Evolutionary conservation across 2,797 vertebrate genomes (phyloP).

Genomic region (Holocentrus rufus): DNA sequence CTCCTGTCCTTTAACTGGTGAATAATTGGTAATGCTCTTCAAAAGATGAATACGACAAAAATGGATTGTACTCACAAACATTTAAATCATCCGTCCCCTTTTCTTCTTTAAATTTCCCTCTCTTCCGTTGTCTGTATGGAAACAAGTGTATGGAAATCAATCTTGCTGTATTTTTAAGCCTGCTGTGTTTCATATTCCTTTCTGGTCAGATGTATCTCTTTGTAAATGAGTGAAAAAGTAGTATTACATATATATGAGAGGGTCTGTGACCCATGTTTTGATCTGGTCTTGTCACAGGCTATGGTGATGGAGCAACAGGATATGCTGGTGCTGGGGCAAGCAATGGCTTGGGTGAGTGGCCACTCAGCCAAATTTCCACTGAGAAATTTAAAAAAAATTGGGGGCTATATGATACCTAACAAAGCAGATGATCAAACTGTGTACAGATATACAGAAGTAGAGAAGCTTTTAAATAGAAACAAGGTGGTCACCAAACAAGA

Average conservation of each 20-base stretch:
- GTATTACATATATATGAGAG: no score
- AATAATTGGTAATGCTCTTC: slow-evolving; percentile 24
- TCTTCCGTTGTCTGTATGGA: neutral
- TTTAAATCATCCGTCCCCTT: neutral
- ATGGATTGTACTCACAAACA: slow-evolving; percentile 6
- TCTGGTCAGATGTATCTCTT: neutral
- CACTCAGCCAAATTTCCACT: neutral
- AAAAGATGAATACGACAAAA: neutral
- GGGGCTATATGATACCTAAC: neutral
- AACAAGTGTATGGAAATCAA: slow-evolving; percentile 14
- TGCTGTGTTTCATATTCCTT: neutral
- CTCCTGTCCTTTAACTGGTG: neutral
- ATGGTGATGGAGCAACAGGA: slow-evolving; percentile 65
- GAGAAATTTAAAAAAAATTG: slow-evolving; percentile 1
- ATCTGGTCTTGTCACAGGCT: slow-evolving; percentile 61
- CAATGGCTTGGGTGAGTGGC: slow-evolving; percentile 66
- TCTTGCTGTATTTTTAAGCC: neutral
- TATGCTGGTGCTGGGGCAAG: slow-evolving; percentile 62
- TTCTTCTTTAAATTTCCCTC: neutral
- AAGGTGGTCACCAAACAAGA: neutral
- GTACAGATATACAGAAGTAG: neutral
- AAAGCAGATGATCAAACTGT: neutral
- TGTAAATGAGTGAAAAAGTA: neutral
- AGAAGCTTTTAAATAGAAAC: neutral
- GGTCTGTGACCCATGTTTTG: neutral